phyloP scores from a whole-genome alignment of 2,113 vertebrate species.

The Camelus bactrianus region DNA sequence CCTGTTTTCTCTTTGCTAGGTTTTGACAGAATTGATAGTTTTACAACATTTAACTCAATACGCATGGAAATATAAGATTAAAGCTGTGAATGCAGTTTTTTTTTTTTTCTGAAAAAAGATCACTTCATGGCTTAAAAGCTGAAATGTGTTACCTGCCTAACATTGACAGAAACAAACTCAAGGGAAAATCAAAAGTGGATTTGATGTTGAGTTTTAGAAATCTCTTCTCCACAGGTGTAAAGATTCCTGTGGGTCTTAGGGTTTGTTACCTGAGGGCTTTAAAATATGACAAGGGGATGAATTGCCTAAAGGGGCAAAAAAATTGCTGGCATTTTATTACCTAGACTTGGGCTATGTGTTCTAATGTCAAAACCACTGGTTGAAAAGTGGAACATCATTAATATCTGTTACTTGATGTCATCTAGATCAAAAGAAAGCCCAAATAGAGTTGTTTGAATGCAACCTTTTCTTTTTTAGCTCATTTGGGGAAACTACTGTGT shows the following conservation, averaged over 20 bases:
- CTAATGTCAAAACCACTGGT: slow-evolving; percentile 52
- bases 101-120: slow-evolving; percentile 78
- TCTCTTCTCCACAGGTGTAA: slow-evolving; percentile 83
- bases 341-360: neutral
- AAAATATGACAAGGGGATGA: slow-evolving; percentile 81
- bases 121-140: slow-evolving; percentile 87
- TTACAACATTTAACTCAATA: slow-evolving; percentile 92
- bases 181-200: slow-evolving; percentile 80
- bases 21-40: slow-evolving; percentile 93
- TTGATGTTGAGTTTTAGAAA: slow-evolving; percentile 84
- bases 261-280: slow-evolving; percentile 80
- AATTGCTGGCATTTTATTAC: slow-evolving; percentile 77
- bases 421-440: slow-evolving; percentile 13
- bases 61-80: slow-evolving; percentile 91
- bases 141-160: slow-evolving; percentile 87
- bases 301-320: slow-evolving; percentile 79
- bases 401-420: slow-evolving; percentile 58
- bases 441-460: slow-evolving; percentile 30
- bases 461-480: slow-evolving; percentile 55
- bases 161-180: slow-evolving; percentile 78
- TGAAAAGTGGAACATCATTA: slow-evolving; percentile 52
- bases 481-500: slow-evolving; percentile 43
- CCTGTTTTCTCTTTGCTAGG: slow-evolving; percentile 90
- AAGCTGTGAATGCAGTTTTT: slow-evolving; percentile 86
- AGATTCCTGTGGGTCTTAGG: slow-evolving; percentile 76